These are phyloP conservation scores for Oceanodroma leucorhoa DNA, from an alignment of 2,797 vertebrate genomes.

Conservation along the genomic window DNA sequence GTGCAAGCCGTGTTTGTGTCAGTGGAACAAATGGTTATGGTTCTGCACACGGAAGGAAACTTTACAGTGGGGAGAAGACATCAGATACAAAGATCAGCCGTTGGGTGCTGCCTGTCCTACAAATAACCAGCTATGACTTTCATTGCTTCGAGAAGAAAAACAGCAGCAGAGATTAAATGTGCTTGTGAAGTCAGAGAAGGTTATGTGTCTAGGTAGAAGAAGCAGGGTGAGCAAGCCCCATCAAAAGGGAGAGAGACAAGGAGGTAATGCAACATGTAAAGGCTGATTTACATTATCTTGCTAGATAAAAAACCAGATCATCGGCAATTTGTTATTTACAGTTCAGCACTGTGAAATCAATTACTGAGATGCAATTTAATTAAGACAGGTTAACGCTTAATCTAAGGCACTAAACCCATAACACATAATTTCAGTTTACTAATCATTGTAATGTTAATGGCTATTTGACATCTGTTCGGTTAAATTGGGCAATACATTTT, in stretches of 20 bases:
- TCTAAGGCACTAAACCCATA: slow-evolving; percentile 47
- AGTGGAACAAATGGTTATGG: fast-evolving
- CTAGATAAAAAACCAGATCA: neutral
- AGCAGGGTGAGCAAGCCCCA: neutral
- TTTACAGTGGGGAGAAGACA: neutral
- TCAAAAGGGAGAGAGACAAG: neutral
- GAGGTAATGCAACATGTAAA: fast-evolving
- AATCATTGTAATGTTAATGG: slow-evolving; percentile 48
- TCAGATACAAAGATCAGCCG: fast-evolving
- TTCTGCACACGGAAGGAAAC: neutral
- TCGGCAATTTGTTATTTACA: slow-evolving; percentile 57
- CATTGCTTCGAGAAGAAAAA: fast-evolving
- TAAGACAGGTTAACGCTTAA: slow-evolving; percentile 63
- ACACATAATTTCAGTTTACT: slow-evolving; percentile 43
- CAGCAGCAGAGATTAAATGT: neutral
- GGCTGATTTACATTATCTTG: neutral
- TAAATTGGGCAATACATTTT: neutral
- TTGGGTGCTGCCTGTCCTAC: fast-evolving
- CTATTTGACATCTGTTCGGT: slow-evolving; percentile 55
- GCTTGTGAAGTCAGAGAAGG: neutral
- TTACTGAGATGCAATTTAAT: slow-evolving; percentile 59
- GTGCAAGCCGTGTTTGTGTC: fast-evolving
- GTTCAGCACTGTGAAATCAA: slow-evolving; percentile 52
- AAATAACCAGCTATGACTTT: neutral
- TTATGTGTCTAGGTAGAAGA: neutral